Evolutionary conservation across 1,140 invertebrate genomes (phyloP).

Genomic region (Sipha flava): DNA sequence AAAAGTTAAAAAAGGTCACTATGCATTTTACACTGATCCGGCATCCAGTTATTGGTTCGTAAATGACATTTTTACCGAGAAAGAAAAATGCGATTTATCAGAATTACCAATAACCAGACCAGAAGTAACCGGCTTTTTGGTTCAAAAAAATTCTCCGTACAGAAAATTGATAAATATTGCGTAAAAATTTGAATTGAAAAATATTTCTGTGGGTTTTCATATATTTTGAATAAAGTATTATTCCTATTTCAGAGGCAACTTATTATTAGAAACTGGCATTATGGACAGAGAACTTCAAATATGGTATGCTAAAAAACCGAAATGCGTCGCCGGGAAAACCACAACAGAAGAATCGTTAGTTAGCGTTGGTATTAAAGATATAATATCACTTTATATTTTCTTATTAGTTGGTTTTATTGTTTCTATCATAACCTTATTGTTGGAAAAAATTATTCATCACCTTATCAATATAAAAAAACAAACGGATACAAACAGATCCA

Average conservation of each 20-base stretch:
- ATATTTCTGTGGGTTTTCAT: background rate
- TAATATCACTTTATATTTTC: background rate
- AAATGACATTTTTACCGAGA: slow-evolving; percentile 41
- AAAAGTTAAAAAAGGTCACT: slow-evolving; percentile 35
- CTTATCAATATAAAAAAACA: background rate
- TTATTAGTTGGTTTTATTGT: background rate
- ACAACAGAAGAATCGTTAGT: background rate
- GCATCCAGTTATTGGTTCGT: slow-evolving; percentile 32
- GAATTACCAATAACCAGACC: slow-evolving; percentile 39
- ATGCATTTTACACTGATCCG: slow-evolving; percentile 35
- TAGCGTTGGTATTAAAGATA: background rate
- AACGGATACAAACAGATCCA: background rate
- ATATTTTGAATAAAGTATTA: background rate
- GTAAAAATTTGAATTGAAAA: background rate
- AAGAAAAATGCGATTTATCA: slow-evolving; percentile 42
- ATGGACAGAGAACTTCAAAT: background rate
- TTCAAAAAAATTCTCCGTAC: slow-evolving; percentile 7
- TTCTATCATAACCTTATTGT: background rate
- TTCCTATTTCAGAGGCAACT: background rate
- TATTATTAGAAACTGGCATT: background rate
- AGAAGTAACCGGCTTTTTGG: background rate
- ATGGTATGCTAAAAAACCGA: slow-evolving; percentile 1
- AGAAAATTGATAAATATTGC: background rate
- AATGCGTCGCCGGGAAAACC: background rate
- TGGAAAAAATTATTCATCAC: background rate